Evolutionary conservation across 2,888 invertebrate species (phyloP), one percentile per base, ranked within the genome.

Genomic region (Galerucella nymphaeae): DNA sequence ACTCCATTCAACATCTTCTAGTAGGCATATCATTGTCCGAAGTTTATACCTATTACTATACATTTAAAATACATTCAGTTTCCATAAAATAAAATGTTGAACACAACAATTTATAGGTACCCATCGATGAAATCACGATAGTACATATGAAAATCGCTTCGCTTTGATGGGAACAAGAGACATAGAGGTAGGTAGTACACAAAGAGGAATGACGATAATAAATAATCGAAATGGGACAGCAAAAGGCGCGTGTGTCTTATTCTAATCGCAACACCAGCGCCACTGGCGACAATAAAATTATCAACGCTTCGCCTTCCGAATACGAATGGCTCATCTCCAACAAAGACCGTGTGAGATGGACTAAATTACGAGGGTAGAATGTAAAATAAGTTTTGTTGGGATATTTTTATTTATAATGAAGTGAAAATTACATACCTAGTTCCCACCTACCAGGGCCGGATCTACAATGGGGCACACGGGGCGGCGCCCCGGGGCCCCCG

Each of bases 221-320:
- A 83, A 83, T 82, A 81, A 81, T 80, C 75, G 77, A 77, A 82
- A 81, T 80, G 82, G 81, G 45, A 63, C 63, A 41, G 57, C 68
- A 48, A 53, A 38, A 63, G 76, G 82, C 82, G 84, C 83, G 84
- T 83, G 84, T 84, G 84, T 83, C 84, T 83, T 83, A 83, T 84
- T 84, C 83, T 83, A 84, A 84, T 84, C 83, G 63, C 64, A 63
- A 70, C 70, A 63, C 69, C 69, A 63, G 55, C 63, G 63, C 70
- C 82, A 83, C 83, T 79, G 82, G 82, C 81, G 78, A 83, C 83
- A 83, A 85, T 86, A 86, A 86, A 86, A 86, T 86, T 86, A 86
- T 85, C 84, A 86, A 86, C 85, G 85, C 82, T 79, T 75, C 80
- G 83, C 83, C 80, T 81, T 82, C 82, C 80, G 86, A 85, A 85